Base-by-base conservation (phyloP, 2,888 invertebrate genomes). In the Leucophenga maculata region DNA sequence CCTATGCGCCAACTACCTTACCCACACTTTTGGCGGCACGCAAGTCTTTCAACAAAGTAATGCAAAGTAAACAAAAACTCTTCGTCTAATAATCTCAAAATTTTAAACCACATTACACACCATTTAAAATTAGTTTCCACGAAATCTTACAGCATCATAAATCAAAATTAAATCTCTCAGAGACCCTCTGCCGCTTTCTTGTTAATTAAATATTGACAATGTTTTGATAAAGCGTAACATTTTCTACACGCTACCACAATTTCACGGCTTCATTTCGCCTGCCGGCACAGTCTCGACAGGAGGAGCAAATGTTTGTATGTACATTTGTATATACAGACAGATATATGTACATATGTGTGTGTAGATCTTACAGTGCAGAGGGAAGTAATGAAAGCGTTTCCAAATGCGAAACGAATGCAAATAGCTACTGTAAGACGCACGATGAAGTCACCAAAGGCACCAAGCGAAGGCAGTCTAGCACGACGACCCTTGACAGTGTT, bases 381-480 rank as follows among this genome's bases (percentile, higher is more conserved):
- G 8, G 11, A 39, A 75, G 52, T 84, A 85, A 84, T 84, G 86
- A 81, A 84, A 84, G 82, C 80, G 84, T 81, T 84, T 81, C 84
- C 85, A 84, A 84, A 84, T 84, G 84, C 86, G 84, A 85, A 84
- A 78, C 84, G 84, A 84, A 84, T 84, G 86, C 76, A 70, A 65
- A 70, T 72, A 67, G 84, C 84, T 84, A 85, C 84, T 82, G 84
- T 84, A 54, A 55, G 76, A 68, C 54, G 72, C 75, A 74, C 72
- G 73, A 73, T 74, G 75, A 70, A 68, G 59, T 26, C n/a, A 50
- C 26, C 31, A 39, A 18, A 57, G n/a, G 39, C 39, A 4, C 6
- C 14, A 39, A 59, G 54, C 54, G 67, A 52, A 54, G 46, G 13
- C 67, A 48, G 48, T 18, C 59, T 57, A 67, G 66, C 68, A 26